phyloP scores from a whole-genome alignment of 2,113 vertebrate species.

The Eptesicus fuscus region DNA sequence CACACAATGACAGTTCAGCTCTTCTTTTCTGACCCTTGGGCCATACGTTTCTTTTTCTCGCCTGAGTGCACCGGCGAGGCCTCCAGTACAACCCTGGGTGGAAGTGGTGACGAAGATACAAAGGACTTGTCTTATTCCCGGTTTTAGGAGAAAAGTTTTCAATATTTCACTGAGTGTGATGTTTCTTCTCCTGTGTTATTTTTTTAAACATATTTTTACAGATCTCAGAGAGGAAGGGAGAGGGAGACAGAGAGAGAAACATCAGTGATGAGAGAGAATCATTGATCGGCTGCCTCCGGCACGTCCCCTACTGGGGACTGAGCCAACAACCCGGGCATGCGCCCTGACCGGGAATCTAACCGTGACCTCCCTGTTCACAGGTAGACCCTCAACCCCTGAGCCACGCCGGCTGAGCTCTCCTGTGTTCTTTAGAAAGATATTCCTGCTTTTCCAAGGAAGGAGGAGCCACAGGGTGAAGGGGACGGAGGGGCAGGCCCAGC shows the following conservation, averaged over 20 bases:
- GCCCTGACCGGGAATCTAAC: no score
- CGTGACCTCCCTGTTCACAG: no score
- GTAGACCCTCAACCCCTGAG: no score
- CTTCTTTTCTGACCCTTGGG: neutral
- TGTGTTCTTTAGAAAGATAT: neutral
- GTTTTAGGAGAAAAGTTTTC: neutral
- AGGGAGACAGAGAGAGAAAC: no score
- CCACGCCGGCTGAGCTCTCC: neutral
- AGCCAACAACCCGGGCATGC: no score
- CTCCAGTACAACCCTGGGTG: neutral
- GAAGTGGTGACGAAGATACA: neutral
- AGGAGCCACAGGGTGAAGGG: neutral
- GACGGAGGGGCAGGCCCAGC: neutral
- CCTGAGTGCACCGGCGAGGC: neutral
- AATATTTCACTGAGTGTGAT: neutral
- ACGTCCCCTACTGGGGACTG: no score
- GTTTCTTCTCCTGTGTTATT: neutral
- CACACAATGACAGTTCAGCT: neutral
- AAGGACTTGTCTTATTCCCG: neutral
- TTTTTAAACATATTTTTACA: no score
- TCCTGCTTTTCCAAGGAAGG: neutral
- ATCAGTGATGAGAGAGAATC: no score
- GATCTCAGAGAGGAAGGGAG: no score
- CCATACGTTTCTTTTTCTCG: neutral
- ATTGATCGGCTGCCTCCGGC: no score